Percentiles rank a stretch among this genome's conserved stretches.
Conservation (phyloP, 2,888 invertebrate species). For the Callosobruchus maculatus region DNA sequence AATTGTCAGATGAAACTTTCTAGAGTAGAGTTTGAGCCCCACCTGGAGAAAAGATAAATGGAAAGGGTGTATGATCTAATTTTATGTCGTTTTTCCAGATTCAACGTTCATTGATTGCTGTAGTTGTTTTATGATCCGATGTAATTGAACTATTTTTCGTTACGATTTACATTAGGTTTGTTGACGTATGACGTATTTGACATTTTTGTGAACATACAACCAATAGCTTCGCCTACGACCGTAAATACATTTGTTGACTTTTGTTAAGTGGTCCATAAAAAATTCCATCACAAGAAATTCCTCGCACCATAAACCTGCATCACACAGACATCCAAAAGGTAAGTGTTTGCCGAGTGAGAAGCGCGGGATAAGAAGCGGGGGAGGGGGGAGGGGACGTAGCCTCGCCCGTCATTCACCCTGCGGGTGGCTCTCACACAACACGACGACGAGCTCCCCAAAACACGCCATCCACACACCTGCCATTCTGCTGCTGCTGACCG, state of each 20-base stretch:
- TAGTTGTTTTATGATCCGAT: too few relatives aligned
- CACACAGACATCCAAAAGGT: not conserved
- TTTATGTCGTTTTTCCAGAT: too few relatives aligned
- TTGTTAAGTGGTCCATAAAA: not conserved
- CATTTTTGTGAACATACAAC: too few relatives aligned
- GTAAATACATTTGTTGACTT: not conserved
- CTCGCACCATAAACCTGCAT: not conserved
- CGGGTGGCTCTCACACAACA: slow-evolving; percentile 36
- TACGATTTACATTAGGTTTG: too few relatives aligned
- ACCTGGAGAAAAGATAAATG: too few relatives aligned
- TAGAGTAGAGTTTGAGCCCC: too few relatives aligned
- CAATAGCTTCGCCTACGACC: too few relatives aligned
- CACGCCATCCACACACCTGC: slow-evolving; percentile 29
- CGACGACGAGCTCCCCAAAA: slow-evolving; percentile 6
- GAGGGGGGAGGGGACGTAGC: slow-evolving; percentile 25
- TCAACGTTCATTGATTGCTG: too few relatives aligned
- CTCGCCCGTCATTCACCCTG: slow-evolving; percentile 35
- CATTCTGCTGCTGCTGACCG: slow-evolving; percentile 5
- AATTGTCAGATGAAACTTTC: too few relatives aligned
- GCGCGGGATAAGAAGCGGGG: not conserved
- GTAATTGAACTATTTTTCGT: too few relatives aligned
- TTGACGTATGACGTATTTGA: too few relatives aligned
- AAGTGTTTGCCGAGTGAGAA: not conserved
- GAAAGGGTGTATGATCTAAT: too few relatives aligned
- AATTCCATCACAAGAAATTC: not conserved